Evolutionary conservation across 2,113 vertebrate species (phyloP).

Genomic region (Eublepharis macularius): DNA sequence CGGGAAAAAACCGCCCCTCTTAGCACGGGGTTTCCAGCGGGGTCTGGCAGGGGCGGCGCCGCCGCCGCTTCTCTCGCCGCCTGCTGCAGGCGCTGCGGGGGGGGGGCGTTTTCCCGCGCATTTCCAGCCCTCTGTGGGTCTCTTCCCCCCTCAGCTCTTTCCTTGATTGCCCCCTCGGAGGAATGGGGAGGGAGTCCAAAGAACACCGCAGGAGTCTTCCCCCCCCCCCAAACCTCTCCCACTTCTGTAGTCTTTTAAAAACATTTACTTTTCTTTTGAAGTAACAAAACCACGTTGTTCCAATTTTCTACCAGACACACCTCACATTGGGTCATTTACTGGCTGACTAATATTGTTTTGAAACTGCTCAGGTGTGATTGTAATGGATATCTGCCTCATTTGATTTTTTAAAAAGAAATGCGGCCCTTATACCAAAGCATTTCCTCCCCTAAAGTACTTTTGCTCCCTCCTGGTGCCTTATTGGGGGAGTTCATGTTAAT

Average conservation of each 20-base stretch:
- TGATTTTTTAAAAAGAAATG: not conserved
- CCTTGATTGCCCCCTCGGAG: too few relatives aligned
- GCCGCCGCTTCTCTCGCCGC: too few relatives aligned
- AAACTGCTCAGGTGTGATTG: too few relatives aligned
- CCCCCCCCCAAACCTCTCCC: too few relatives aligned
- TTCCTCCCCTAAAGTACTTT: not conserved
- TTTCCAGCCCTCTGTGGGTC: not conserved
- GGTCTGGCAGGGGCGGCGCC: constrained; percentile 25
- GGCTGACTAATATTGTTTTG: too few relatives aligned
- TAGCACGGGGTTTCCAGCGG: not conserved
- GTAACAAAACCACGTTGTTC: too few relatives aligned
- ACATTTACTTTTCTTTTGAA: too few relatives aligned
- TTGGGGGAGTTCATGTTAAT: not conserved
- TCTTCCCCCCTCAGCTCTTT: not conserved
- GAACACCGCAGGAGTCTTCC: too few relatives aligned
- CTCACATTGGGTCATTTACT: too few relatives aligned
- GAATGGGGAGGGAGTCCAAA: not conserved
- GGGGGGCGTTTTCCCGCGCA: rapidly evolving
- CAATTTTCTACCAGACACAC: too few relatives aligned
- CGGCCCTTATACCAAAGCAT: not conserved
- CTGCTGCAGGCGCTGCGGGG: not conserved
- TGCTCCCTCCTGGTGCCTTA: not conserved
- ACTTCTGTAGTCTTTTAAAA: too few relatives aligned
- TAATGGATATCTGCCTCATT: not conserved
- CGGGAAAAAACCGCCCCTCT: not conserved